Base-by-base conservation (phyloP, 2,113 vertebrate genomes). In the Burhinus oedicnemus region DNA sequence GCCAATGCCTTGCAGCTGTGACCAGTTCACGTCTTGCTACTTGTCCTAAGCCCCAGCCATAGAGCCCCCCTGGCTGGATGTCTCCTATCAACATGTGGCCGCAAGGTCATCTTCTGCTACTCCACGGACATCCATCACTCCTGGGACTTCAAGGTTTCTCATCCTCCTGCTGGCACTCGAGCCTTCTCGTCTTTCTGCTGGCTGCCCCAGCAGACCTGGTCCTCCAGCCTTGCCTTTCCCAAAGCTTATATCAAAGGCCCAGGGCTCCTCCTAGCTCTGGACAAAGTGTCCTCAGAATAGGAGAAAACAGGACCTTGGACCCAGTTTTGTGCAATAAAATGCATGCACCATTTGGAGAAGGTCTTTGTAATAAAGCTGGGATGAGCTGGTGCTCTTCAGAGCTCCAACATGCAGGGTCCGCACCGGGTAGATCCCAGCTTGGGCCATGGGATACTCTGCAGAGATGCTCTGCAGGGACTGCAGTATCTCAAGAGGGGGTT, bases 1-100 rank as follows among this genome's bases (percentile, higher is more conserved):
- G 44, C 16, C 51, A 42, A 29, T 1, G 2, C 15, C 23, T 58
- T 15, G 22, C 38, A 38, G 16, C 21, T 60, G 30, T 49, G 44
- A 44, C 34, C 62, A 12, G 12, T 69, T 54, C 22, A 10, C 5
- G 1, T 52, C 44, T 60, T 58, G 51, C 30, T 65, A 25, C 38
- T 52, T 38, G 32, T 36, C 69, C 69, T 60, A 60, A 75, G 6
- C 26, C 25, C 44, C n/a, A 65, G n/a, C 20, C 25, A 11, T 15
- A 57, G 8, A 72, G 10, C 4, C 8, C 1, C 36, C 23, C 42
- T 20, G 10, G 34, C 19, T 0, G 1, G 11, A 11, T 66, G 36
- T 29, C 29, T 45, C 54, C 12, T 22, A 34, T 19, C 40, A 54
- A 15, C 1, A 1, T 0, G 2, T 54, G 8, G 34, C 61, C 3